Percentiles rank a stretch among this genome's conserved stretches.
Evolutionary conservation across 2,797 vertebrate species (phyloP).

Genomic region (Gobio occitaniae): DNA sequence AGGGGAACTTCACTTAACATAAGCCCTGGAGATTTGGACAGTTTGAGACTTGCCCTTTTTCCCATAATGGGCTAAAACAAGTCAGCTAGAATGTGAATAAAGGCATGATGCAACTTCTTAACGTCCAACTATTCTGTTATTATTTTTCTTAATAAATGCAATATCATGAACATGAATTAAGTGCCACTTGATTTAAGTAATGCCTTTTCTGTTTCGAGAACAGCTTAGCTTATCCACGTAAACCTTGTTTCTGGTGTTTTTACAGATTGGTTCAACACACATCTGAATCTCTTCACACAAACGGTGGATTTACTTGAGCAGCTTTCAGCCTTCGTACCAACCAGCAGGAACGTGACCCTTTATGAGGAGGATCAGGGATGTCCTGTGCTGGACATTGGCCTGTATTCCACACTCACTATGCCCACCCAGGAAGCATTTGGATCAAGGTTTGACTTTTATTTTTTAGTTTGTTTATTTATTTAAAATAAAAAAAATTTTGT

Average conservation of each 20-base stretch:
- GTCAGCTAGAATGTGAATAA: not conserved
- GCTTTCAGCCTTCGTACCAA: constrained; percentile 61
- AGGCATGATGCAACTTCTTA: not conserved
- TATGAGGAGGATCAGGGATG: constrained; percentile 70
- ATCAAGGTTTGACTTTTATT: constrained; percentile 68
- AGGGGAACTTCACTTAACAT: not conserved
- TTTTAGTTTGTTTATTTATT: not conserved
- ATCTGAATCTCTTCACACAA: constrained; percentile 63
- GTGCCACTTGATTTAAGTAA: not conserved
- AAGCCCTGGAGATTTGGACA: constrained; percentile 13
- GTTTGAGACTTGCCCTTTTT: constrained; percentile 23
- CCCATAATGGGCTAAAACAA: not conserved
- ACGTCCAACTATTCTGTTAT: not conserved
- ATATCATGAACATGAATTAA: not conserved
- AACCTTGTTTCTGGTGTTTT: not conserved
- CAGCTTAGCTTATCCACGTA: constrained; percentile 14
- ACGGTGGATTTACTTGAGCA: constrained; percentile 80
- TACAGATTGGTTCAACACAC: constrained; percentile 47
- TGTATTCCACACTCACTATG: constrained; percentile 77
- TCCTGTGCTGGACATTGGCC: constrained; percentile 74
- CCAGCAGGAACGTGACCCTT: constrained; percentile 74
- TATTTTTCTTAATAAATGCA: not conserved
- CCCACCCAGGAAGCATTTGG: constrained; percentile 77
- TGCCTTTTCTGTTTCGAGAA: not conserved
- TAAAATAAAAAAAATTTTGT: not conserved